Percentiles rank a stretch among this genome's conserved stretches.
Evolutionary conservation across 2,113 vertebrate species (phyloP).

Genomic region (Crotalus tigris): DNA sequence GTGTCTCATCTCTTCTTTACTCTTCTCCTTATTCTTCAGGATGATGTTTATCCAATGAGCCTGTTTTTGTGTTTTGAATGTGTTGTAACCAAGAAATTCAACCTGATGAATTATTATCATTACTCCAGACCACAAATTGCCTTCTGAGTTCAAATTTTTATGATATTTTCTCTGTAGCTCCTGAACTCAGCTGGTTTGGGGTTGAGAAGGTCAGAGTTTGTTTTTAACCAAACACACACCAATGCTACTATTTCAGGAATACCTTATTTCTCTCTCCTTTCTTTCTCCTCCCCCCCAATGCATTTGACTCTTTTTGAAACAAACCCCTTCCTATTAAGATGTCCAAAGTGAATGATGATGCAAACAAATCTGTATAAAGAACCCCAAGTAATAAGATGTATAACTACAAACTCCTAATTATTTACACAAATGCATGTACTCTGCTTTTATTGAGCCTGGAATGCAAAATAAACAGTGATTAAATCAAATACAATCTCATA

Average conservation of each 20-base stretch:
- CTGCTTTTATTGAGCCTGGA: conserved; percentile 6
- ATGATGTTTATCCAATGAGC: background rate
- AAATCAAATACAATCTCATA: background rate
- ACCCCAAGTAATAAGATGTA: conserved; percentile 48
- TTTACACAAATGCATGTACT: conserved; percentile 42
- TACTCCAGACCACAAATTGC: background rate
- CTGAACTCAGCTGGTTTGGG: background rate
- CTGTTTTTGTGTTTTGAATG: background rate
- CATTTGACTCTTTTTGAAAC: background rate
- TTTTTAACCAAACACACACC: background rate
- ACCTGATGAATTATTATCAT: background rate
- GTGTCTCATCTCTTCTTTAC: background rate
- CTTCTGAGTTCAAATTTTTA: background rate
- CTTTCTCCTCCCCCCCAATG: background rate
- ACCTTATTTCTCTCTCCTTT: background rate
- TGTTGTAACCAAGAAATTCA: background rate
- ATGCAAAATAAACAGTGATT: conserved; percentile 15
- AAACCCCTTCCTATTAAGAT: background rate
- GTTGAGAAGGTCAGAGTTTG: background rate
- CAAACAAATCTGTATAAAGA: conserved; percentile 46
- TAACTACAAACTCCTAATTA: conserved; percentile 38
- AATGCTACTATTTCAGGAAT: background rate
- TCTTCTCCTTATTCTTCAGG: background rate
- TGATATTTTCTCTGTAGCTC: background rate
- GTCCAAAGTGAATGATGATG: conserved; percentile 32